phyloP scores from a whole-genome alignment of 2,113 vertebrate genomes.

The Apteryx mantelli region DNA sequence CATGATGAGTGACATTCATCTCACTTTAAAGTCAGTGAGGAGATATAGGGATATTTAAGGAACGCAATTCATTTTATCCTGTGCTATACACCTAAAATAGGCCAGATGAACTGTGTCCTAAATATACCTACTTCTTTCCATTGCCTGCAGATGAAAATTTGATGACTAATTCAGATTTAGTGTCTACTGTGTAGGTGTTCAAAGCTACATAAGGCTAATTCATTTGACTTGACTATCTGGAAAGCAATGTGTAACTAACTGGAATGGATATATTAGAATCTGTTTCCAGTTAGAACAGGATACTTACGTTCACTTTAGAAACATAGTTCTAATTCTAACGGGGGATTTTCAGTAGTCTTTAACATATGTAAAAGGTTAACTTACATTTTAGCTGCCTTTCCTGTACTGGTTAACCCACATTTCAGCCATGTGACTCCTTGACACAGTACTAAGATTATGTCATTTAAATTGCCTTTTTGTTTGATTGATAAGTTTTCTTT shows the following conservation, averaged over 20 bases:
- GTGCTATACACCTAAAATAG: background rate
- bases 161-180: background rate
- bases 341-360: background rate
- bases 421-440: background rate
- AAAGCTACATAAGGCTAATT: background rate
- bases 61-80: background rate
- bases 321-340: background rate
- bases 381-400: background rate
- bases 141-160: background rate
- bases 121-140: background rate
- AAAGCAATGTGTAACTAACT: background rate
- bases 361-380: background rate
- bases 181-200: background rate
- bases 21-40: background rate
- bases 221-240: background rate
- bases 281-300: background rate
- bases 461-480: background rate
- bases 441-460: background rate
- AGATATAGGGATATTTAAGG: background rate
- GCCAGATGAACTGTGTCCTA: background rate
- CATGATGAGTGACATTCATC: background rate
- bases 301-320: background rate
- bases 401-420: background rate
- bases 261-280: background rate
- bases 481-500: background rate